These are phyloP conservation scores for Microchrysa polita DNA, from an alignment of 2,888 invertebrate species.

Conservation along the genomic window DNA sequence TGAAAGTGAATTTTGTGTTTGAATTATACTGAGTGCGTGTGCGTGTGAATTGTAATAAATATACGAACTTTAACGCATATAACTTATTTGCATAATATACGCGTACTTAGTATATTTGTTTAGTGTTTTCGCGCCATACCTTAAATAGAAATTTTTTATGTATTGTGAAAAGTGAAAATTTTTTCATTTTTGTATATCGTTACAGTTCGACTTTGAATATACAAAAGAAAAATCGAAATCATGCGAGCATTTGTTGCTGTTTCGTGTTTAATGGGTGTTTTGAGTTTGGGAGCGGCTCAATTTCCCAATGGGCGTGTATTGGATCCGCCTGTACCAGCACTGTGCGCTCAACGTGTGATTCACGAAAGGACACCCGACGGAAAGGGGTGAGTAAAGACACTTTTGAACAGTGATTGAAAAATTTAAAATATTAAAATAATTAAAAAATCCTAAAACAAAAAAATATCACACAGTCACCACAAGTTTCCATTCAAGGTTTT, in stretches of 20 bases:
- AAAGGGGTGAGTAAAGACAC: constrained; percentile 66
- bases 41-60: background rate
- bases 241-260: constrained; percentile 43
- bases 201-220: background rate
- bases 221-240: constrained; percentile 12
- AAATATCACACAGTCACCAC: no score
- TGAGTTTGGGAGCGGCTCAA: constrained; percentile 68
- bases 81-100: constrained; percentile 8
- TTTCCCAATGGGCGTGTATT: constrained; percentile 80
- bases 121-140: background rate
- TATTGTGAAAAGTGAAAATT: constrained; percentile 40
- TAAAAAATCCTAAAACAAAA: no score
- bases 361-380: constrained; percentile 78
- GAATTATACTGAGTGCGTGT: background rate
- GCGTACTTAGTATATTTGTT: background rate
- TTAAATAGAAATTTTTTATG: background rate
- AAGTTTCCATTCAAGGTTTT: no score
- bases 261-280: constrained; percentile 57
- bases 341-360: constrained; percentile 78
- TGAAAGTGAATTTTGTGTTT: background rate
- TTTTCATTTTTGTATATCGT: constrained; percentile 6
- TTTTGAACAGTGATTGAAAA: no score
- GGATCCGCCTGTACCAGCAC: constrained; percentile 79
- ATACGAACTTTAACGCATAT: background rate
- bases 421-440: no score